phyloP scores from a whole-genome alignment of 2,888 invertebrate genomes.

The Tipula unca region DNA sequence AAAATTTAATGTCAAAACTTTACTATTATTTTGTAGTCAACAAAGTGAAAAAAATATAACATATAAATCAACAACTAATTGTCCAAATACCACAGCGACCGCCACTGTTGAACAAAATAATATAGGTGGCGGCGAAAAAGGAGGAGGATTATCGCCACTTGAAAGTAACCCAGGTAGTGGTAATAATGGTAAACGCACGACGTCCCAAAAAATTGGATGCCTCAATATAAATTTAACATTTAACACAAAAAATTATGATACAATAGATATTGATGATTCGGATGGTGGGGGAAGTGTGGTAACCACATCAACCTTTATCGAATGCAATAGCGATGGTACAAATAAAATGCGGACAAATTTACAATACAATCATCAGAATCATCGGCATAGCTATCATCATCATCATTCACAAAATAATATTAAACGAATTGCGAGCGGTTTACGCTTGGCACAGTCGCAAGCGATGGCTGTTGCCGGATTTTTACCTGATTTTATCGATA shows the following conservation, averaged over 20 bases:
- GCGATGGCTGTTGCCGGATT: conserved; percentile 64
- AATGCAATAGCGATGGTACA: conserved; percentile 25
- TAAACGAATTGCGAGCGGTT: conserved; percentile 54
- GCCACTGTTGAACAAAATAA: conserved; percentile 30
- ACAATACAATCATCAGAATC: conserved; percentile 22
- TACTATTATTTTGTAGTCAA: conserved; percentile 10
- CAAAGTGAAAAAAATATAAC: not conserved
- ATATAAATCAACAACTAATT: not conserved
- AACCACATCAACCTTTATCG: conserved; percentile 31
- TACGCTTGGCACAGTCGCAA: conserved; percentile 61
- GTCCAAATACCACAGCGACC: conserved; percentile 30
- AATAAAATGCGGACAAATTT: conserved; percentile 25
- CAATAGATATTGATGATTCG: conserved; percentile 29
- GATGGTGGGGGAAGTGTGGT: conserved; percentile 32
- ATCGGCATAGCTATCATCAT: conserved; percentile 28
- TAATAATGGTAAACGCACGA: not conserved
- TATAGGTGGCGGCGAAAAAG: not conserved
- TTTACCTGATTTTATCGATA: conserved; percentile 41
- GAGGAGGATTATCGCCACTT: not conserved
- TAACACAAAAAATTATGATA: conserved; percentile 27
- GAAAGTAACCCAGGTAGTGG: not conserved
- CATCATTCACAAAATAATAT: conserved; percentile 34
- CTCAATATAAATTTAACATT: not conserved
- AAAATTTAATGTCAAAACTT: not conserved
- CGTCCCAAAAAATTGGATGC: not conserved